phyloP scores from a whole-genome alignment of 2,113 vertebrate genomes.

The Scomber colias region DNA sequence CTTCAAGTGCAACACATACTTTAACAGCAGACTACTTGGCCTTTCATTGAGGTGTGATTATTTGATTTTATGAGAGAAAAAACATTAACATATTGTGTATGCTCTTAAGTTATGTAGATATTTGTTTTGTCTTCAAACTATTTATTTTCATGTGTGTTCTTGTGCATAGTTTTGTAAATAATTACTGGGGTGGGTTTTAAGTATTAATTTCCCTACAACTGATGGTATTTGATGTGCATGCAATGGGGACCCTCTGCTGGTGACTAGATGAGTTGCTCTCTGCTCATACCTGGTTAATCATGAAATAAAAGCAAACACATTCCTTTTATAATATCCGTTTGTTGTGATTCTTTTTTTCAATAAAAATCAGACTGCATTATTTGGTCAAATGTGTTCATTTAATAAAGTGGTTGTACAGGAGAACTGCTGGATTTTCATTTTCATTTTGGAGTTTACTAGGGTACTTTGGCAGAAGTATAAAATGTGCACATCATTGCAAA shows the following conservation, averaged over 20 bases:
- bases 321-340: constrained; percentile 63
- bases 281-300: constrained; percentile 60
- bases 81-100: constrained; percentile 59
- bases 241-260: constrained; percentile 69
- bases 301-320: constrained; percentile 79
- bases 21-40: constrained; percentile 46
- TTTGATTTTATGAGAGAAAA: constrained; percentile 56
- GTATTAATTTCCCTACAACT: constrained; percentile 37
- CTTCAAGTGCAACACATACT: constrained; percentile 39
- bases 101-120: constrained; percentile 89
- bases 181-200: constrained; percentile 49
- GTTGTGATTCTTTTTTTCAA: constrained; percentile 22
- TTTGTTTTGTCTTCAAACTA: constrained; percentile 81
- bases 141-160: constrained; percentile 94
- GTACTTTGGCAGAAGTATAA: not conserved
- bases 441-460: not conserved
- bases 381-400: not conserved
- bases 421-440: not conserved
- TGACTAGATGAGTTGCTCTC: constrained; percentile 63
- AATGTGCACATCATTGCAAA: not conserved
- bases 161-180: constrained; percentile 86
- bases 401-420: not conserved
- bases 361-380: constrained; percentile 5
- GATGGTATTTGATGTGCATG: constrained; percentile 67
- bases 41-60: constrained; percentile 52